These are phyloP conservation scores for Limonius californicus DNA, from an alignment of 1,140 invertebrate species.

Conservation along the genomic window DNA sequence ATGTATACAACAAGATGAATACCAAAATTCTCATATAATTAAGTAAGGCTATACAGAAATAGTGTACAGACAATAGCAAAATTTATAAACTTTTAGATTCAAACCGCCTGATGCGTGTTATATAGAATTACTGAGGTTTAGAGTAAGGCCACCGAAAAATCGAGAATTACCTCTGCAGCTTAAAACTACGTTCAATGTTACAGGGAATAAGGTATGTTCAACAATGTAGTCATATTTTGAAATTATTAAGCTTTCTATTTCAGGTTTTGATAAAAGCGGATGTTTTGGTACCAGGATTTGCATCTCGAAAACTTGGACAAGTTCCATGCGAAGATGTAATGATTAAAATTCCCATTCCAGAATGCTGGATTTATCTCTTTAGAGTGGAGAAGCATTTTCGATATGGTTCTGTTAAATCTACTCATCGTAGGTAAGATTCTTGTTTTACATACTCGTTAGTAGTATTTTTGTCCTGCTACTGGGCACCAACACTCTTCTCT, in stretches of 20 bases:
- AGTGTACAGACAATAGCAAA: too few relatives aligned
- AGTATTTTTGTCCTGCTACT: too few relatives aligned
- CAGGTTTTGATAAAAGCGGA: conserved; percentile 91
- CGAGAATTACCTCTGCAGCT: conserved; percentile 95
- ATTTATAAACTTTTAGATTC: conserved; percentile 78
- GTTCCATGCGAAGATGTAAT: conserved; percentile 97
- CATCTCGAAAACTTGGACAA: conserved; percentile 89
- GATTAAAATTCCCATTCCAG: conserved; percentile 95
- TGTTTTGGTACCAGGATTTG: conserved; percentile 93
- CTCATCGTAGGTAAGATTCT: conserved; percentile 81
- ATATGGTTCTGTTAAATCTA: conserved; percentile 98
- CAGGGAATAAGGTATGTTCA: conserved; percentile 72
- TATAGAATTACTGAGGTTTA: conserved; percentile 94
- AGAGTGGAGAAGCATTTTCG: conserved; percentile 97
- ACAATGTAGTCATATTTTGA: too few relatives aligned
- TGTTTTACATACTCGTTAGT: too few relatives aligned
- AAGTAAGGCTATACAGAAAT: too few relatives aligned
- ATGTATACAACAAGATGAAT: conserved; percentile 89
- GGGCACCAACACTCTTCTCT: too few relatives aligned
- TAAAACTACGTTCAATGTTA: conserved; percentile 80
- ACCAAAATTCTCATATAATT: conserved; percentile 85
- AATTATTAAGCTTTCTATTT: too few relatives aligned
- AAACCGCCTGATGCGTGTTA: conserved; percentile 98
- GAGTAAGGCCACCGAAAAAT: conserved; percentile 93
- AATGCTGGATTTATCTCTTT: conserved; percentile 99